Evolutionary conservation across 2,113 vertebrate species (phyloP), one percentile per base, ranked within the genome.

Genomic region (Onychorhynchus coronatus): DNA sequence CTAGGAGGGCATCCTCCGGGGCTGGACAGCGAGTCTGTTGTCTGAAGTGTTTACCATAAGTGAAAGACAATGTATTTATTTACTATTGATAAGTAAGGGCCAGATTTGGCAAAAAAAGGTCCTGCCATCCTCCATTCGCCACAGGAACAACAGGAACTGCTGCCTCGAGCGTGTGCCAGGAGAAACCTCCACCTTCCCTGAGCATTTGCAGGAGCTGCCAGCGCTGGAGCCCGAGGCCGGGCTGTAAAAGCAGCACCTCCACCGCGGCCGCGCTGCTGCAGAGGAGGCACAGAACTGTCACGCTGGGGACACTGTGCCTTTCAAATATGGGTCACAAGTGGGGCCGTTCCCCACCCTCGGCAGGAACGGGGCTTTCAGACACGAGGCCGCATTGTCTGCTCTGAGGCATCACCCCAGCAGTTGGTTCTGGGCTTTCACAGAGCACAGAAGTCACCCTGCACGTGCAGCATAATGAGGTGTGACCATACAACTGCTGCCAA

Each of bases 291-390:
- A 18, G 74, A 83, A 11, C 14, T 79, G 91, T 52, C 71, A 16
- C 4, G 22, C 39, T 22, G 72, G 22, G 53, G 82, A 96, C 90
- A 87, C 81, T 72, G 76, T 58, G 65, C 39, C 5, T n/a, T 86
- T 97, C 91, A 97, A 97, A 96, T 92, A 93, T 93, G 95, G 93
- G 93, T 95, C 95, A 97, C 88, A 27, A 93, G 93, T 52, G 95
- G 88, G 58, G 78, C 76, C 59, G 56, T n/a, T 86, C 79, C 16
- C 6, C 67, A 19, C 65, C 66, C 67, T 8, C 33, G 27, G 9
- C 47, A 33, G 52, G 65, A 52, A 27, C 5, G 11, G 66, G 84
- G 61, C 61, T 15, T 84, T 93, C 67, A 90, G 74, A 3, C 1
- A 3, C 47, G 22, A 47, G 94, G 85, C 66, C 18, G 67, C 35